These are phyloP conservation scores for Galerucella nymphaeae DNA, from an alignment of 2,888 invertebrate genomes.

Conservation along the genomic window DNA sequence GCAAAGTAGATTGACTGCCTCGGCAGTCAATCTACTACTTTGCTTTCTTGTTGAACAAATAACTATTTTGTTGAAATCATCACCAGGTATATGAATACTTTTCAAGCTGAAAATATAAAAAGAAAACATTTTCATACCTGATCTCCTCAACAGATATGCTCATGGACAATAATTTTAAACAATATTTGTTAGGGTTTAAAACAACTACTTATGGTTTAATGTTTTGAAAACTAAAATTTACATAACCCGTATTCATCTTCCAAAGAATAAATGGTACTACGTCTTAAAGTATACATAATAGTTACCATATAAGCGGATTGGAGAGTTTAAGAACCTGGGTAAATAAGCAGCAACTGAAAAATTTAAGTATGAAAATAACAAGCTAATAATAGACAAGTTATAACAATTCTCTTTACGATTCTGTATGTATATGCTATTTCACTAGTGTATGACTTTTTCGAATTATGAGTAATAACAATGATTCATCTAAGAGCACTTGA, in stretches of 20 bases:
- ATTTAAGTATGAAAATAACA: constrained; percentile 2
- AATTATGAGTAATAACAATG: too few species aligned
- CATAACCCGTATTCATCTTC: constrained; percentile 6
- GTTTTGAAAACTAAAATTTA: constrained; percentile 2
- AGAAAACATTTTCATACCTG: not conserved
- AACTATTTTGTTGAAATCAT: too few species aligned
- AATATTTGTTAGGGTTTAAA: not conserved
- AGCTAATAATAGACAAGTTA: not conserved
- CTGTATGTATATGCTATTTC: too few species aligned
- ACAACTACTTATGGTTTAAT: constrained; percentile 3
- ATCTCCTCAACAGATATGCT: not conserved
- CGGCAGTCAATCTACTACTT: too few species aligned
- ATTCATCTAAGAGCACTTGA: too few species aligned
- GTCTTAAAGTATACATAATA: not conserved
- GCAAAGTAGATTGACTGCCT: too few species aligned
- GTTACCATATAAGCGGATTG: constrained; percentile 8
- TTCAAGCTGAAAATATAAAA: too few species aligned
- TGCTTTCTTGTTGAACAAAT: too few species aligned
- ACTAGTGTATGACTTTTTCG: too few species aligned
- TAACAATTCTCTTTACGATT: not conserved
- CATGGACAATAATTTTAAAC: not conserved
- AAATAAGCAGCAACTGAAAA: not conserved
- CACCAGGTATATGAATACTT: too few species aligned
- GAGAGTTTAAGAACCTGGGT: not conserved
- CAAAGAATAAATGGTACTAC: not conserved